A percentile compares a stretch with the other conserved stretches of the same genome.
Evolutionary conservation across 2,888 invertebrate species (phyloP).

Genomic region (Sisyra nigra): DNA sequence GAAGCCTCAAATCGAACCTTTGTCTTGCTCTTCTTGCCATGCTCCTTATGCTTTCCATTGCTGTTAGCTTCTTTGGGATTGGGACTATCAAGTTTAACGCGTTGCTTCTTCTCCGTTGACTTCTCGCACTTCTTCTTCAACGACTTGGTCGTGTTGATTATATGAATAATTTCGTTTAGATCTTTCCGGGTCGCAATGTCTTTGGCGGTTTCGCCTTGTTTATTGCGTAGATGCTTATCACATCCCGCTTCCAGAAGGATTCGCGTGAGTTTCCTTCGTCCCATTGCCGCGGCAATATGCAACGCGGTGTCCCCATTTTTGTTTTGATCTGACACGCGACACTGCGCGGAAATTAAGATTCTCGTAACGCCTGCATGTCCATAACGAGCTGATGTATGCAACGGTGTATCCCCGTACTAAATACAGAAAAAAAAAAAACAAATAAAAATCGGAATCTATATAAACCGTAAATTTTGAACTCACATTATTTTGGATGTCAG

Average conservation of each 20-base stretch:
- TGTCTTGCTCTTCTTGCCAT: constrained; percentile 16
- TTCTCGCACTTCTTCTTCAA: constrained; percentile 22
- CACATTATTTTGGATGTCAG: constrained; percentile 83
- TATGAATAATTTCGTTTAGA: constrained; percentile 65
- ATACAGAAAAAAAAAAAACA: constrained; percentile 16
- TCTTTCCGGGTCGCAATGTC: constrained; percentile 84
- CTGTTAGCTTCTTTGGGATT: constrained; percentile 28
- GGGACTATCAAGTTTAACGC: constrained; percentile 14
- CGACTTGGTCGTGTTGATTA: constrained; percentile 33
- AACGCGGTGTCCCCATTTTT: constrained; percentile 92
- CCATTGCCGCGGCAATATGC: constrained; percentile 90
- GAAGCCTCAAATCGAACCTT: constrained; percentile 37
- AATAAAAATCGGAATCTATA: not conserved
- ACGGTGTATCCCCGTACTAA: constrained; percentile 86
- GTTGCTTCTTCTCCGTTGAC: constrained; percentile 18
- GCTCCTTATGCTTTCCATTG: constrained; percentile 25
- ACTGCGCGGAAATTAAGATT: constrained; percentile 80
- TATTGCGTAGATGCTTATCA: constrained; percentile 52
- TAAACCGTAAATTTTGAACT: constrained; percentile 17
- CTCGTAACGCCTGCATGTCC: constrained; percentile 93
- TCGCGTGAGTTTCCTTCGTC: constrained; percentile 74
- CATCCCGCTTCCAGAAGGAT: constrained; percentile 80
- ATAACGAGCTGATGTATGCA: constrained; percentile 89
- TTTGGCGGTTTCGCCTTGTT: constrained; percentile 76
- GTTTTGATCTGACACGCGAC: constrained; percentile 75